Base-by-base conservation (phyloP, 2,113 vertebrate species). In the Callorhinus ursinus region DNA sequence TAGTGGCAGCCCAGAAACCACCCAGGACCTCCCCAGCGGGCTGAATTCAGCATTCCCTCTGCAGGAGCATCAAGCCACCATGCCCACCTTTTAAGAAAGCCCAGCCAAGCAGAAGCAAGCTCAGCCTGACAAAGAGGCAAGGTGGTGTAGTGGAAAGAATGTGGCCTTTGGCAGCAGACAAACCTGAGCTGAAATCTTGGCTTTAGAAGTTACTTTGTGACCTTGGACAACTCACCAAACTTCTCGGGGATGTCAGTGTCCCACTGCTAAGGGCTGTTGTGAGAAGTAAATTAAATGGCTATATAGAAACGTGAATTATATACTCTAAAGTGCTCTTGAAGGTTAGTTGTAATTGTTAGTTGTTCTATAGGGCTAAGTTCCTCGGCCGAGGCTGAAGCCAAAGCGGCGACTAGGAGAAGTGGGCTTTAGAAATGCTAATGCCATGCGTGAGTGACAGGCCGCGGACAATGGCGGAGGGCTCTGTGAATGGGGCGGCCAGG, bases 401-500 rank as follows among this genome's bases (percentile, higher is more conserved):
- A 72, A 93, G 80, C 26, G 0, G 85, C 1, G 12, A 74, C 79
- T 19, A 7, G 96, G 33, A 19, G 67, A 96, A 79, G 77, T n/a
- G 76, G 61, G 72, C 97, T 98, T 97, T 98, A 97, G 95, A 98
- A 96, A 97, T 98, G 97, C 96, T 96, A 98, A 98, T 97, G 9
- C 0, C 5, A 53, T 21, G 46, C 22, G 0, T 98, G 97, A 98
- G 71, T 97, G 96, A 95, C 97, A 94, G 93, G 77, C 88, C 3
- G 2, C 6, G 82, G 88, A 98, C 98, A 98, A 98, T 82, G 91
- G 59, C 69, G 85, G 82, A 82, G 61, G 63, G 63, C 67, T 0
- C 95, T 13, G 72, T 93, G 95, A 98, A 96, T 93, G 81, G 63
- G 81, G 53, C 63, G 13, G 95, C 93, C 49, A 1, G 36, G 77